phyloP scores from a whole-genome alignment of 2,113 vertebrate species.

The Pelusios castaneus region DNA sequence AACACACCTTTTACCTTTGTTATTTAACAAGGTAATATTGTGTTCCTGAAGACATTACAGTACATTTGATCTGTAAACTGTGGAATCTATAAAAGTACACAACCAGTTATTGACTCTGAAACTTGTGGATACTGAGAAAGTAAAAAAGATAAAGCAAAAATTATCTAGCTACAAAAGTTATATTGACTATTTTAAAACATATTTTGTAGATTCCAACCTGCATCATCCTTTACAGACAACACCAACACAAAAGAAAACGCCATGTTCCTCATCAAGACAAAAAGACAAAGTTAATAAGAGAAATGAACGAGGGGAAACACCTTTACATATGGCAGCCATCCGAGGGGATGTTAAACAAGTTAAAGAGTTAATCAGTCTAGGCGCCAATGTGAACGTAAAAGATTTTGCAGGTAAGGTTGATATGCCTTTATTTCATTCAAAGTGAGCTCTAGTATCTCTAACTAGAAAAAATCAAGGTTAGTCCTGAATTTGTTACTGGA shows the following conservation, averaged over 20 bases:
- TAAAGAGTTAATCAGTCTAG: conserved; percentile 95
- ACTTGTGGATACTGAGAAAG: not conserved
- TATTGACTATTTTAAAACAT: conserved; percentile 13
- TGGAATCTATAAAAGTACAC: not conserved
- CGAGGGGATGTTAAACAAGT: conserved; percentile 96
- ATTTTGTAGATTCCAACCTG: conserved; percentile 88
- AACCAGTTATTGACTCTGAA: not conserved
- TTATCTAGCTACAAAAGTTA: not conserved
- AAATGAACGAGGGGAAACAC: conserved; percentile 96
- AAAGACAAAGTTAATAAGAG: conserved; percentile 99
- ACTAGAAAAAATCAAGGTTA: not conserved
- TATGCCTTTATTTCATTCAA: not conserved
- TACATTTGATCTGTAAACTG: not conserved
- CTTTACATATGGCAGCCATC: conserved; percentile 98
- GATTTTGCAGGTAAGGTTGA: conserved; percentile 93
- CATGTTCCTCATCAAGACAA: conserved; percentile 91
- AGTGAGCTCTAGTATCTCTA: not conserved
- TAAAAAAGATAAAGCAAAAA: not conserved
- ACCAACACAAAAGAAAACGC: conserved; percentile 91
- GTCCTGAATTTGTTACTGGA: not conserved
- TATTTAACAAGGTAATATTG: not conserved
- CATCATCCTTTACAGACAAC: conserved; percentile 92
- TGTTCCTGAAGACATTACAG: not conserved
- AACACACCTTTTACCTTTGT: not conserved
- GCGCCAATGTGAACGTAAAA: conserved; percentile 98